Base-by-base conservation (phyloP, 2,113 vertebrate species). In the Lepisosteus oculatus region DNA sequence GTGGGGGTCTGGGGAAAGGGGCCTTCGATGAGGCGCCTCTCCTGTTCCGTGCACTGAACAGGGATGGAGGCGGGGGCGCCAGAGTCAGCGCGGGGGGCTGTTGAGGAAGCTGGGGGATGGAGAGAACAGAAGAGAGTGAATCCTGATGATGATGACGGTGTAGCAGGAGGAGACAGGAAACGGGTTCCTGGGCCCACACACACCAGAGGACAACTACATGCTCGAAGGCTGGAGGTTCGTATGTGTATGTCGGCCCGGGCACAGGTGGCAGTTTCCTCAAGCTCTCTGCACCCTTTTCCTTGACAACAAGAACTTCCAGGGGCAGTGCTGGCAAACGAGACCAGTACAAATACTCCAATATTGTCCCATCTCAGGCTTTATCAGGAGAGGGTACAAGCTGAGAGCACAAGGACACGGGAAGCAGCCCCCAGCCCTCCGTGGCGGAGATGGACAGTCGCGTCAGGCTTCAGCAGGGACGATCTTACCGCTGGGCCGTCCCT, bases 191-290 rank as follows among this genome's bases (percentile, higher is more conserved):
- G 29, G 29, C 29, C 29, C 1, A 29, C 29, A 29, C 29, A 29
- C 29, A 29, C 29, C 29, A 2, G 29, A 55, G 8, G 11, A 41
- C n/a, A 68, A 29, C 3, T 12, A 9, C 59, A 61, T 43, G 56
- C 4, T 42, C 15, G 11, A 55, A 12, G 63, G 42, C 4, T 66
- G 62, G 64, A 8, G 68, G 17, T 71, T 15, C 29, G 29, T 29
- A 42, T 13, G 2, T 13, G 9, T 43, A 17, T 51, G 13, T 4
- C 11, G 8, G 45, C 3, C 15, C 9, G 64, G 47, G 54, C 4
- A 8, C 14, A 89, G 86, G 88, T 86, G 83, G 84, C 3, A 83
- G 82, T 56, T 74, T 82, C 70, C 85, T 79, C 73, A 88, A 69
- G 3, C 79, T 74, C 43, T 77, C 15, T 43, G 29, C 29, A 29